Percentiles rank a stretch among this genome's conserved stretches.
Conservation (phyloP, 2,888 invertebrate genomes). For the Patella depressa region DNA sequence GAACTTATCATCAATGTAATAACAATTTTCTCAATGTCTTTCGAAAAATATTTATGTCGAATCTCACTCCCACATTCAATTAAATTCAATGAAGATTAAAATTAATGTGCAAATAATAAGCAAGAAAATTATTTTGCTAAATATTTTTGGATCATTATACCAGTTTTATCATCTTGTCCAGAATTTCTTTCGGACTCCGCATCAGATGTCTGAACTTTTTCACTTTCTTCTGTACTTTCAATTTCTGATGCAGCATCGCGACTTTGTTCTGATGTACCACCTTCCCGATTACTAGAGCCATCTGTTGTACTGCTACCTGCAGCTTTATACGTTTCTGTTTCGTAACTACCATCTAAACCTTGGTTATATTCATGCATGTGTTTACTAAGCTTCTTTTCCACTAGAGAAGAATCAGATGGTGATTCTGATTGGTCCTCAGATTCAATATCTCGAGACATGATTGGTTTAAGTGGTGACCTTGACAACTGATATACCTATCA, state of each 20-base stretch:
- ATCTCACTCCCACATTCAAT: too few relatives aligned
- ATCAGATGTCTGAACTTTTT: slow-evolving; percentile 48
- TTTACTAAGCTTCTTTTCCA: slow-evolving; percentile 3
- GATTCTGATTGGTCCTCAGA: slow-evolving; percentile 9
- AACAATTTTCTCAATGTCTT: too few relatives aligned
- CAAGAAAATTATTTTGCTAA: too few relatives aligned
- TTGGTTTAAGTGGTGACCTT: background rate
- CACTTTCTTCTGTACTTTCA: slow-evolving; percentile 45
- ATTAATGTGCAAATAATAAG: too few relatives aligned
- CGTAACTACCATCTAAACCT: background rate
- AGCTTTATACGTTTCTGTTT: slow-evolving; percentile 8
- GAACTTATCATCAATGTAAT: too few relatives aligned
- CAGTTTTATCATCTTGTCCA: slow-evolving; percentile 45
- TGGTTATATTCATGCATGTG: slow-evolving; percentile 14
- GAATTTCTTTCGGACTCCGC: slow-evolving; percentile 40
- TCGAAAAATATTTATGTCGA: too few relatives aligned
- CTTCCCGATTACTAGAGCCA: slow-evolving; percentile 50
- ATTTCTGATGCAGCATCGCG: slow-evolving; percentile 53
- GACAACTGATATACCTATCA: background rate
- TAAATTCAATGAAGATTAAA: too few relatives aligned
- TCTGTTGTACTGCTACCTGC: slow-evolving; percentile 54
- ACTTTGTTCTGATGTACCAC: slow-evolving; percentile 55
- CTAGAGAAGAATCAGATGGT: background rate
- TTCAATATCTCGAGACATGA: slow-evolving; percentile 1
- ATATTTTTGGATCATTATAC: too few relatives aligned